Base-by-base conservation (phyloP, 2,888 invertebrate genomes). In the Folsomia manolachei region DNA sequence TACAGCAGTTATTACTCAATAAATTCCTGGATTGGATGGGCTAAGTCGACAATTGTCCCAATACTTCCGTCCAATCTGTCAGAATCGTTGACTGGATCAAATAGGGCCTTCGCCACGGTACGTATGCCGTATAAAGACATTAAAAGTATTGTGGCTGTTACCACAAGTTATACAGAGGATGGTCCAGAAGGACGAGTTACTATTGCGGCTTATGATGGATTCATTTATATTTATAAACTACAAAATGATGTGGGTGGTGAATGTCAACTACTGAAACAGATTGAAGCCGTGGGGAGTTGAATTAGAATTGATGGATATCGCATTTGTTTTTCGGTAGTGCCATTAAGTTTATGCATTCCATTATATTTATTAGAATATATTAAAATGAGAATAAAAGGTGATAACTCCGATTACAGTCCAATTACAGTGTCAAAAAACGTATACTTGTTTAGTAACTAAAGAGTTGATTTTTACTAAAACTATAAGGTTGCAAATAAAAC, bases 1-100 rank as follows among this genome's bases (percentile, higher is more conserved):
- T 39, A 39, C 39, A 56, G n/a, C n/a, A 56, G 56, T 21, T 56
- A 56, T 56, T 56, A 19, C 21, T 56, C 56, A 56, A 14, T 56
- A 56, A 56, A 56, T 56, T 56, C 56, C 7, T 56, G 56, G 56
- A 56, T 56, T 56, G 56, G 56, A 56, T 56, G 56, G 56, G 56
- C 56, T 19, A 56, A 56, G n/a, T 56, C 56, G 4, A 56, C 56
- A 56, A 56, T 56, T n/a, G 56, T 56, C 4, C 56, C 56, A 56
- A 56, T 56, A 21, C 19, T 56, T 4, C 56, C 56, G 4, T 4
- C 4, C 7, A 56, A 56, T 56, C 7, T 56, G 7, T 56, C 56
- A 14, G 56, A 56, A 19, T 56, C 56, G 4, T 56, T 56, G 21
- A 19, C 56, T 19, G 56, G 56, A 14, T 14, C 56, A 19, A 56